Evolutionary conservation across 2,797 vertebrate species (phyloP).

Genomic region (Alosa sapidissima): DNA sequence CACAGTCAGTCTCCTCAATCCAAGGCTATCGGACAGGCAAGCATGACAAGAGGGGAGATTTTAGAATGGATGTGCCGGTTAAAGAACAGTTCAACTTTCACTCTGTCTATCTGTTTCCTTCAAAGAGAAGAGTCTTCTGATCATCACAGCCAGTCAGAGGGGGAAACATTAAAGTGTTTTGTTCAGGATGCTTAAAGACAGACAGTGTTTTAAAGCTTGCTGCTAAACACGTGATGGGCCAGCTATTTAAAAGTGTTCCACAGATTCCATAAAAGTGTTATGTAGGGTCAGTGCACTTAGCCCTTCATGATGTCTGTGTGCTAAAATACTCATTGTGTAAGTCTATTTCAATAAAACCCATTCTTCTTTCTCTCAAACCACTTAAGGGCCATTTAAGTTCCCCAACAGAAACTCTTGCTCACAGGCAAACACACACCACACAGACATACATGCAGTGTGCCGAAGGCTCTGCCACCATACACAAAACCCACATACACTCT

Average conservation of each 20-base stretch:
- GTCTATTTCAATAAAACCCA: not conserved
- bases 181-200: not conserved
- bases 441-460: not conserved
- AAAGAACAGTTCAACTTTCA: not conserved
- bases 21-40: not conserved
- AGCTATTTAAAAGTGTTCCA: not conserved
- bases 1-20: not conserved
- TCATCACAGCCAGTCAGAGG: not conserved
- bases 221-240: not conserved
- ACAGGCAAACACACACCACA: not conserved
- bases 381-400: not conserved
- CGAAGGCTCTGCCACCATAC: not conserved
- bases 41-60: not conserved
- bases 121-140: not conserved
- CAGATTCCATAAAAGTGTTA: not conserved
- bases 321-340: not conserved
- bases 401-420: not conserved
- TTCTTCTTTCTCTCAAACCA: not conserved
- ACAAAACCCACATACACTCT: conserved; percentile 2
- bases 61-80: not conserved
- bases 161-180: not conserved
- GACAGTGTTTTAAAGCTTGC: not conserved
- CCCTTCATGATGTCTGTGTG: not conserved
- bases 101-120: not conserved
- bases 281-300: not conserved